Conservation (phyloP, 2,888 invertebrate genomes). For the Baronia brevicornis region DNA sequence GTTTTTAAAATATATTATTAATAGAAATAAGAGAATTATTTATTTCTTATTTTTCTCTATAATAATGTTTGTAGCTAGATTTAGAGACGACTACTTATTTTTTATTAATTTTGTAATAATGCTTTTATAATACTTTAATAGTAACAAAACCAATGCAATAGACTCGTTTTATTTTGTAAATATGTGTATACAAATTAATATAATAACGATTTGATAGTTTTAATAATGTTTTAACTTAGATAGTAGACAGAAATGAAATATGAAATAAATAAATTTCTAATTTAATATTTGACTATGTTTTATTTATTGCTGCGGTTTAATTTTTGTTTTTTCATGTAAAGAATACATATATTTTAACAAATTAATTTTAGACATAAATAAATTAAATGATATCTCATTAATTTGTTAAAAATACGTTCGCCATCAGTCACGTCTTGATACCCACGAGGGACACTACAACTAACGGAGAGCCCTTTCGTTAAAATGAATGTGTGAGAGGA, state of each 20-base stretch:
- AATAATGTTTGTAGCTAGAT: slow-evolving; percentile 21
- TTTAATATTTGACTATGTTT: slow-evolving; percentile 23
- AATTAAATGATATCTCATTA: too few species aligned
- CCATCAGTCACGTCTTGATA: too few species aligned
- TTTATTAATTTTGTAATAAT: slow-evolving; percentile 19
- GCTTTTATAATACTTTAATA: slow-evolving; percentile 19
- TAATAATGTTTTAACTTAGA: slow-evolving; percentile 33
- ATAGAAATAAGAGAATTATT: slow-evolving; percentile 34
- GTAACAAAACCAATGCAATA: slow-evolving; percentile 40
- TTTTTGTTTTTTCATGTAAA: slow-evolving; percentile 8
- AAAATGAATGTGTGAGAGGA: too few species aligned
- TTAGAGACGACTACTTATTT: slow-evolving; percentile 24
- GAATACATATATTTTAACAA: slow-evolving; percentile 10
- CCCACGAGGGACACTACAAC: too few species aligned
- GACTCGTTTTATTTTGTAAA: slow-evolving; percentile 57
- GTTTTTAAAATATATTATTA: slow-evolving; percentile 25
- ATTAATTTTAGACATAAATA: too few species aligned
- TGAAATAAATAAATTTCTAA: slow-evolving; percentile 44
- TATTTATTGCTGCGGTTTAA: slow-evolving; percentile 13
- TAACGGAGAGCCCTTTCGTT: too few species aligned
- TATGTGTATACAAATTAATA: slow-evolving; percentile 66
- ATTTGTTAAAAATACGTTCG: too few species aligned
- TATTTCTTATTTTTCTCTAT: slow-evolving; percentile 40
- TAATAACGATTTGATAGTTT: slow-evolving; percentile 40
- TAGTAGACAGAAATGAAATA: slow-evolving; percentile 38